Evolutionary conservation across 1,140 invertebrate species (phyloP), one percentile per base, ranked within the genome.

Genomic region (Drosophila lacteicornis): DNA sequence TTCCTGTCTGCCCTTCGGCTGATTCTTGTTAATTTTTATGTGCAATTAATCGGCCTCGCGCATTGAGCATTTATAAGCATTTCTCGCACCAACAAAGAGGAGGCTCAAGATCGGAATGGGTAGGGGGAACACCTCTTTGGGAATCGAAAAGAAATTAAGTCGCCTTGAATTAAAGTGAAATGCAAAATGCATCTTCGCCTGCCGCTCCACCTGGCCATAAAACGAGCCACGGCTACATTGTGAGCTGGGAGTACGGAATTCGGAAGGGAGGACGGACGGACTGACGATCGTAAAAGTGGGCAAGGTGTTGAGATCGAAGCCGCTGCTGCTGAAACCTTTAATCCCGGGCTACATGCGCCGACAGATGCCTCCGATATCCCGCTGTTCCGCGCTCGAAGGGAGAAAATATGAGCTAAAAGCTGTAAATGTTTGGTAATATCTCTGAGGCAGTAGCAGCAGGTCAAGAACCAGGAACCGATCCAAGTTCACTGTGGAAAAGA

Each of bases 51-150:
- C 82, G 85, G 85, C 81, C 68, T 79, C 85, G 85, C 79, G 79
- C 85, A 90, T 81, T 90, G 85, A 84, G 85, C 85, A 88, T 90
- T 88, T 91, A 88, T 84, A 88, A 88, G 80, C 82, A 87, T 86
- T 87, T 87, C 82, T 75, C 53, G 75, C 83, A 69, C 65, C 63
- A 43, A 49, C 57, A 62, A 58, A 49, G 49, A 33, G 30, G 30
- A 33, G 30, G 7, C 15, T 36, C n/a, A 0, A 9, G 33, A 22
- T 9, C 19, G 17, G 4, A 11, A 11, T 8, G 30, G 19, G 7
- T 0, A 1, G 27, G 13, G 49, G 9, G 13, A 9, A 13, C 30
- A 17, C 22, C 8, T 45, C 46, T 56, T 40, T 30, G 33, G 30
- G 61, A 33, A 36, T 25, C 56, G n/a, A 46, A 36, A 74, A 78